Conservation (phyloP, 2,797 vertebrate genomes). For the Gorsachius magnificus region DNA sequence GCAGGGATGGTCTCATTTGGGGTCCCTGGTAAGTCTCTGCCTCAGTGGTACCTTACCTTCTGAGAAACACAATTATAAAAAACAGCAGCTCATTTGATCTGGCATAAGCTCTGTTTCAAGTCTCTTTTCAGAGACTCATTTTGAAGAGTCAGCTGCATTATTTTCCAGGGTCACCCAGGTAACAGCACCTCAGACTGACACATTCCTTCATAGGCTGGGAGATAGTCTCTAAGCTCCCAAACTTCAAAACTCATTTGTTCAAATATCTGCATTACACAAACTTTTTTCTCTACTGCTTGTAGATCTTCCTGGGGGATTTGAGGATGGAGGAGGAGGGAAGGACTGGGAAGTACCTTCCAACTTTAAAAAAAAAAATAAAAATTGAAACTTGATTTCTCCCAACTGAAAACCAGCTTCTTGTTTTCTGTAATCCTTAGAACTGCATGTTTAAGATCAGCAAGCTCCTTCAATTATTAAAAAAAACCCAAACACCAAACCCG, state of each 20-base stretch:
- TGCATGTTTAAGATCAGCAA: not conserved
- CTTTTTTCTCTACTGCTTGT: not conserved
- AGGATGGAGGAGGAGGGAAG: not conserved
- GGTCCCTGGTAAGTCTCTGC: not conserved
- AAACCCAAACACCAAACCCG: not conserved
- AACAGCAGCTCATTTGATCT: not conserved
- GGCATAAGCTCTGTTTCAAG: not conserved
- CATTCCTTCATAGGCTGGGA: not conserved
- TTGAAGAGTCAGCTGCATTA: not conserved
- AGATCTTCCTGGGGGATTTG: not conserved
- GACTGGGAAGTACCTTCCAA: not conserved
- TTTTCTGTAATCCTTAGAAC: not conserved
- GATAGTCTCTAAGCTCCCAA: not conserved
- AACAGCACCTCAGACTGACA: rapidly evolving
- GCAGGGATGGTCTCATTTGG: not conserved
- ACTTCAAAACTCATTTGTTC: not conserved
- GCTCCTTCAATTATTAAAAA: not conserved
- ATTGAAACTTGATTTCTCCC: not conserved
- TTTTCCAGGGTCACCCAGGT: not conserved
- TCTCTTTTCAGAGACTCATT: not conserved
- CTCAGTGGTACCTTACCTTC: not conserved
- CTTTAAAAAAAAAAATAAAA: not conserved
- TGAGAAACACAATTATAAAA: not conserved
- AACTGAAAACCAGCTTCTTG: not conserved
- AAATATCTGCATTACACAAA: not conserved